phyloP scores from a whole-genome alignment of 2,113 vertebrate species.

The Catagonus wagneri region DNA sequence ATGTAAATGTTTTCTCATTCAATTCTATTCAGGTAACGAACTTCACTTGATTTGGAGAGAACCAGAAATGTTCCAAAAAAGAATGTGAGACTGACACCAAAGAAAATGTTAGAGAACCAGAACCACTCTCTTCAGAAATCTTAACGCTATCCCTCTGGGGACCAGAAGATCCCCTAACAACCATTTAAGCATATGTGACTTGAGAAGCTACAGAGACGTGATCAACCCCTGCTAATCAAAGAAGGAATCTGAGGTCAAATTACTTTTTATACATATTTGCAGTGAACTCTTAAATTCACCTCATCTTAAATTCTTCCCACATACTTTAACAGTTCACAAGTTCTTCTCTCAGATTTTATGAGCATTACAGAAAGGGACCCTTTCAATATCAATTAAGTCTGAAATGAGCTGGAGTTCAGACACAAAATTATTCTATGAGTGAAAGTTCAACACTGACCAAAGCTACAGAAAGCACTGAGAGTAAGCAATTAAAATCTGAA shows the following conservation, averaged over 20 bases:
- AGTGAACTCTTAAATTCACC: slow-evolving; percentile 9
- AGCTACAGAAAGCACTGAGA: not conserved
- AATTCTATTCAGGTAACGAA: slow-evolving; percentile 30
- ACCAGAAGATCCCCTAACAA: slow-evolving; percentile 8
- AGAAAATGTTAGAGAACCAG: not conserved
- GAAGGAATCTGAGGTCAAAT: not conserved
- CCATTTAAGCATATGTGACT: not conserved
- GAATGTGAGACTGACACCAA: not conserved
- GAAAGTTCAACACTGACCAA: not conserved
- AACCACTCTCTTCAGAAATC: not conserved
- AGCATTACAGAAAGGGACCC: slow-evolving; percentile 56
- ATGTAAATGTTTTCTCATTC: not conserved
- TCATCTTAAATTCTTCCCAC: slow-evolving; percentile 1
- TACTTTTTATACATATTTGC: not conserved
- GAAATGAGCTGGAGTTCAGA: slow-evolving; percentile 37
- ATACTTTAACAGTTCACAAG: slow-evolving; percentile 16
- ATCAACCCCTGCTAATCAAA: not conserved
- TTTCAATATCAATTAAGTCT: slow-evolving; percentile 41
- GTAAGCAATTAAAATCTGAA: not conserved
- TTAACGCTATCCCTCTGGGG: not conserved
- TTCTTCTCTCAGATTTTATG: slow-evolving; percentile 35
- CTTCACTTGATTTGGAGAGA: slow-evolving; percentile 55
- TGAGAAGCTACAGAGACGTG: not conserved
- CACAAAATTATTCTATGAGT: slow-evolving; percentile 46
- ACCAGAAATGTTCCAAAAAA: not conserved